Conservation (phyloP, 2,113 vertebrate genomes). For the Fukomys damarensis region DNA sequence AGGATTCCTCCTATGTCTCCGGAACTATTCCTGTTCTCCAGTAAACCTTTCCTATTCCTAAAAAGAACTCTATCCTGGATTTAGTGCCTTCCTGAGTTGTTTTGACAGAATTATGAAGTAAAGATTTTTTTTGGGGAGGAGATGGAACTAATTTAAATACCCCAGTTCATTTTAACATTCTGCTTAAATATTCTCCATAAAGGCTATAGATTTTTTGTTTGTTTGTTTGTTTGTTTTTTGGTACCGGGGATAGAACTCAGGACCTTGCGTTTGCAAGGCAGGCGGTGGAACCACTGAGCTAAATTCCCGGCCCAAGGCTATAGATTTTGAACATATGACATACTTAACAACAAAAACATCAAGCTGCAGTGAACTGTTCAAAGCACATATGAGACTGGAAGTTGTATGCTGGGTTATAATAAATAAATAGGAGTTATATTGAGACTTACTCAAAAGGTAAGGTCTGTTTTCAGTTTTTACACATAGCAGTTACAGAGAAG, state of each 20-base stretch:
- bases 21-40: not conserved
- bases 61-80: constrained; percentile 3
- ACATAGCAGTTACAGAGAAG: not conserved
- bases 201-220: constrained; percentile 28
- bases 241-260: too few species aligned
- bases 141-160: not conserved
- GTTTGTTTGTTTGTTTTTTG: too few species aligned
- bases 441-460: not conserved
- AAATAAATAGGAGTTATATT: constrained; percentile 1
- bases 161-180: constrained; percentile 38
- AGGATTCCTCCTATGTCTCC: not conserved
- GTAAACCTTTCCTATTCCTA: not conserved
- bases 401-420: not conserved
- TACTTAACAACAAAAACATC: constrained; percentile 40
- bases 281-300: too few species aligned
- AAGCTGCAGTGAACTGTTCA: not conserved
- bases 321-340: not conserved
- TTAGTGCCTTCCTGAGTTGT: not conserved
- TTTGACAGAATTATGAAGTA: not conserved
- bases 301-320: too few species aligned
- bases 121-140: not conserved
- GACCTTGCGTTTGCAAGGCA: too few species aligned
- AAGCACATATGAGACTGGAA: not conserved
- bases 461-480: constrained; percentile 28
- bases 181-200: not conserved